Conservation (phyloP, 2,113 vertebrate species). For the Macrotus californicus region DNA sequence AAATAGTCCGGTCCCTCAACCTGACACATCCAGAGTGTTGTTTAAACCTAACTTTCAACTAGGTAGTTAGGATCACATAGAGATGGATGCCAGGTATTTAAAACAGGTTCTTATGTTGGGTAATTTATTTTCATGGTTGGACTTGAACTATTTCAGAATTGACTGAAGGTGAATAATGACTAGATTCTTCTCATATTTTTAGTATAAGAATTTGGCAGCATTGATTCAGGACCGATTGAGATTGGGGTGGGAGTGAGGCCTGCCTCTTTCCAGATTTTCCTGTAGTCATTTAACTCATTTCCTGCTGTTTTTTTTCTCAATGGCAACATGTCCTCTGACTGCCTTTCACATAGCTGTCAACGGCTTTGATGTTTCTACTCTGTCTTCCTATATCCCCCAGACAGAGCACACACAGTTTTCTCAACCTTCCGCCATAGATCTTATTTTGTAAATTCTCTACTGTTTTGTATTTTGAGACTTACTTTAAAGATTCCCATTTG, state of each 20-base stretch:
- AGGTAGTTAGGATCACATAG: background rate
- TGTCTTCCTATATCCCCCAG: slow-evolving; percentile 18
- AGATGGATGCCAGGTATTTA: background rate
- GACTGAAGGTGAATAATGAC: slow-evolving; percentile 8
- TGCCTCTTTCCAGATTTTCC: background rate
- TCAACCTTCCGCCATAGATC: background rate
- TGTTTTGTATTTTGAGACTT: background rate
- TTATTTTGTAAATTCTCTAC: slow-evolving; percentile 39
- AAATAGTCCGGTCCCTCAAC: background rate
- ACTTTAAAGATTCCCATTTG: background rate
- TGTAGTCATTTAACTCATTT: slow-evolving; percentile 13
- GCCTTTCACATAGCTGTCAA: slow-evolving; percentile 18
- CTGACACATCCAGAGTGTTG: background rate
- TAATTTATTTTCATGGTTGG: slow-evolving; percentile 6
- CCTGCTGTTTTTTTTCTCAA: background rate
- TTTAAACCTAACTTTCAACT: background rate
- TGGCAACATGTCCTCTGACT: background rate
- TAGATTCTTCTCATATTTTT: background rate
- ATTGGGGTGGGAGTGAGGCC: background rate
- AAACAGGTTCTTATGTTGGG: background rate
- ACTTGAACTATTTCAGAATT: slow-evolving; percentile 13
- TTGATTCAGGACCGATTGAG: background rate
- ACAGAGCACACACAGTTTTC: background rate
- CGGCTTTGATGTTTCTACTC: slow-evolving; percentile 18
- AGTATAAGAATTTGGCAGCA: background rate